Conservation (phyloP, 2,888 invertebrate species). For the Amiota minor region DNA sequence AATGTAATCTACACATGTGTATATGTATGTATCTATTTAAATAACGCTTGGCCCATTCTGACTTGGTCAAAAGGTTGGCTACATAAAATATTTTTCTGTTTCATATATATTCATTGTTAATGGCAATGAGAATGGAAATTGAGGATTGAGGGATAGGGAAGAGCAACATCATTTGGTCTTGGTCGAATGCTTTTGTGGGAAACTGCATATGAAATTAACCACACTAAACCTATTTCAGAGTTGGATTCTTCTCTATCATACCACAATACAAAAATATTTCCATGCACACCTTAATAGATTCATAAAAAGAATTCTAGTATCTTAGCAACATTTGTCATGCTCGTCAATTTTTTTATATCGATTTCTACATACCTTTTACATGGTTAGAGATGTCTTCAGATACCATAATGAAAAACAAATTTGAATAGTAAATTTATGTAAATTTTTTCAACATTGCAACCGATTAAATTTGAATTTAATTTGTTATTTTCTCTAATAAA, state of each 20-base stretch:
- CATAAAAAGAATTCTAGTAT: background rate
- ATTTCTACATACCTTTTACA: background rate
- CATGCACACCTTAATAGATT: background rate
- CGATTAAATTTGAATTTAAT: slow-evolving; percentile 39
- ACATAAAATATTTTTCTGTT: too few relatives aligned
- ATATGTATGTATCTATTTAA: slow-evolving; percentile 8
- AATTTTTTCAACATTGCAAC: slow-evolving; percentile 41
- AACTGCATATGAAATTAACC: slow-evolving; percentile 13
- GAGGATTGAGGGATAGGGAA: background rate
- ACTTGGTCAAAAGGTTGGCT: slow-evolving; percentile 8
- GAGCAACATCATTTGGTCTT: slow-evolving; percentile 14
- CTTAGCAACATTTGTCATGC: slow-evolving; percentile 14
- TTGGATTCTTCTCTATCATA: background rate
- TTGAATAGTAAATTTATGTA: slow-evolving; percentile 46
- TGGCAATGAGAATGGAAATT: too few relatives aligned
- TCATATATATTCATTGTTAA: too few relatives aligned
- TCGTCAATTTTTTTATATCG: slow-evolving; percentile 1
- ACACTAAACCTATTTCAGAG: background rate
- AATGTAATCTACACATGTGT: background rate
- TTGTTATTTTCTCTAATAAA: slow-evolving; percentile 37
- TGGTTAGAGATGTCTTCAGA: too few relatives aligned
- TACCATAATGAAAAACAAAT: slow-evolving; percentile 1
- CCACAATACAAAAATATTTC: background rate
- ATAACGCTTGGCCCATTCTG: slow-evolving; percentile 10
- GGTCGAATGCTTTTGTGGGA: slow-evolving; percentile 33